Base-by-base conservation (phyloP, 2,888 invertebrate species). In the Agrilus cyanescens region DNA sequence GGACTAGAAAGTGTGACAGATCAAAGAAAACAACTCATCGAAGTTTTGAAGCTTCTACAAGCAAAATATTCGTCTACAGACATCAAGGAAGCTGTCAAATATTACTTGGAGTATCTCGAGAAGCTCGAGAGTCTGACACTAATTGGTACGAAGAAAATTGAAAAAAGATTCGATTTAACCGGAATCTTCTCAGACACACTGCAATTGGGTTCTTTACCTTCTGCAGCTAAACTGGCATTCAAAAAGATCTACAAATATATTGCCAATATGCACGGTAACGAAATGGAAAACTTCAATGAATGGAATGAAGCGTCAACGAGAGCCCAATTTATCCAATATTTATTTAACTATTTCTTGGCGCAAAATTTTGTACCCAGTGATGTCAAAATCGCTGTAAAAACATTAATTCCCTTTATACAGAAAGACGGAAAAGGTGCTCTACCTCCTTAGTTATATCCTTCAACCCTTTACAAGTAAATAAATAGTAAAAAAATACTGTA, bases 101-200 rank as follows among this genome's bases (percentile, higher is more conserved):
- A 45, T 33, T 47, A 48, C 16, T 37, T 39, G 4, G 40, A 45
- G 10, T 41, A 40, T n/a, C 32, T 38, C 7, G 44, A 47, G 13
- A 41, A 34, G 15, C 33, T 47, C n/a, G 36, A 32, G 13, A 30
- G 40, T 6, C 30, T 51, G 7, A 40, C 46, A 32, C 39, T 51
- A 7, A 16, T 44, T 8, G 48, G 46, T 1, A 47, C 37, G 16
- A 54, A 50, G 14, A 50, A 52, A 25, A 47, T 54, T 29, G 45
- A 45, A 13, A 55, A 53, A 43, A 46, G 46, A 10, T 50, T 55
- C 33, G 51, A 53, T 32, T 35, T 55, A 16, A 46, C 44, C 7
- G 48, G 49, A 32, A 50, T 55, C 13, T 47, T 55, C 33, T 42
- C 41, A 1, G 52, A 53, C 20, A 46, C 49, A 8, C 43, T 54